These are phyloP conservation scores for Asobara japonica DNA, from an alignment of 1,140 invertebrate species.

Conservation along the genomic window DNA sequence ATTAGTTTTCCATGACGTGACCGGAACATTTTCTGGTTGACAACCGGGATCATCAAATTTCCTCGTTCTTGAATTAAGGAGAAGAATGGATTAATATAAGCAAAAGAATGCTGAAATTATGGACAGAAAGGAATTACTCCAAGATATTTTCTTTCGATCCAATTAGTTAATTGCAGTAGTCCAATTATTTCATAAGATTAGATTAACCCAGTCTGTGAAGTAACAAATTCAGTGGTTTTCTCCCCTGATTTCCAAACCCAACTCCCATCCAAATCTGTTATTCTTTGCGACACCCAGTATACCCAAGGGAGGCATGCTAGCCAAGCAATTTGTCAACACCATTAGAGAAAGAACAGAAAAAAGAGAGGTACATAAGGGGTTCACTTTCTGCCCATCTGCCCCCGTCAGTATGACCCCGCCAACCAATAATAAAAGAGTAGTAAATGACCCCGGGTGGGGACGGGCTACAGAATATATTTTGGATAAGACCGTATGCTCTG, in stretches of 20 bases:
- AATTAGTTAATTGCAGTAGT: too few relatives aligned
- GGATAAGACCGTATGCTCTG: slow-evolving; percentile 54
- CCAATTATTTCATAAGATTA: neutral
- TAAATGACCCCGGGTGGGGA: slow-evolving; percentile 55
- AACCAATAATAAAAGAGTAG: slow-evolving; percentile 60
- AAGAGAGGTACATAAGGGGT: slow-evolving; percentile 50
- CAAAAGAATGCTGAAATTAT: neutral
- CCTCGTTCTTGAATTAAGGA: too few relatives aligned
- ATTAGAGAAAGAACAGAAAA: slow-evolving; percentile 49
- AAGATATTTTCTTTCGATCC: neutral
- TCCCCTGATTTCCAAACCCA: neutral
- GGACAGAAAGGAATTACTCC: neutral
- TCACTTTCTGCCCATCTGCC: slow-evolving; percentile 63
- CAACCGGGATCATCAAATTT: too few relatives aligned
- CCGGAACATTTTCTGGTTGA: too few relatives aligned
- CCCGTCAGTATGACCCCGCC: slow-evolving; percentile 44
- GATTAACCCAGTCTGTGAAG: neutral
- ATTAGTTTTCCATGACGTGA: too few relatives aligned
- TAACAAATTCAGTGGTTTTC: neutral
- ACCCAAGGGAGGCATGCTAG: slow-evolving; percentile 58
- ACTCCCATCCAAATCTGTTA: neutral
- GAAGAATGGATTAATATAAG: too few relatives aligned
- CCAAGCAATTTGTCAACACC: slow-evolving; percentile 68
- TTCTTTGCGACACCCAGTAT: slow-evolving; percentile 13
- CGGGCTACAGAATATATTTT: slow-evolving; percentile 44